These are phyloP conservation scores for Enoplosus armatus DNA, from an alignment of 2,797 vertebrate genomes.

Conservation along the genomic window DNA sequence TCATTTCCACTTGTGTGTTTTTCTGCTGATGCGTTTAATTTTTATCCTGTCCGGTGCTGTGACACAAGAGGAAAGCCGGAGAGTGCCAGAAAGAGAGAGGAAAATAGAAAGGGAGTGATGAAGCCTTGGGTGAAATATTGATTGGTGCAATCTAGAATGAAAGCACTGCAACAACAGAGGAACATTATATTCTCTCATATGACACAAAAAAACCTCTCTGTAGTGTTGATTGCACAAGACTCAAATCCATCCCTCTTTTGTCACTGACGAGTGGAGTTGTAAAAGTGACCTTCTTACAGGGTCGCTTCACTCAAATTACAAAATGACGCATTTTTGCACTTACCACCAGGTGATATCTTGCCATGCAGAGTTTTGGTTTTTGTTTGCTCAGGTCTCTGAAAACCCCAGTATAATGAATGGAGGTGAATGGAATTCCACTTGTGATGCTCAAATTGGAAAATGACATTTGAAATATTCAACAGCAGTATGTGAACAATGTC, in stretches of 20 bases:
- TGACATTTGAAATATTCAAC: not conserved
- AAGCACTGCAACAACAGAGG: constrained; percentile 51
- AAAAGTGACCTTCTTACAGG: not conserved
- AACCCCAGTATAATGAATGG: too few relatives aligned
- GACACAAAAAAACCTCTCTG: constrained; percentile 34
- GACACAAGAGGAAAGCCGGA: constrained; percentile 60
- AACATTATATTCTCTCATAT: constrained; percentile 32
- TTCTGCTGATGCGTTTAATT: constrained; percentile 82
- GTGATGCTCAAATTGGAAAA: not conserved
- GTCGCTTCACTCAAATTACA: not conserved
- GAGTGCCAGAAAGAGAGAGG: constrained; percentile 57
- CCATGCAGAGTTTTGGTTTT: not conserved
- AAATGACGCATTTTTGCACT: too few relatives aligned
- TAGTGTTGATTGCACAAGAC: constrained; percentile 17
- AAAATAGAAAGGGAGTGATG: constrained; percentile 62
- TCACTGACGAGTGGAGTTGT: not conserved
- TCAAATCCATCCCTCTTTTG: constrained; percentile 1
- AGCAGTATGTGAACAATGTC: not conserved
- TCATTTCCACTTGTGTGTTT: constrained; percentile 83
- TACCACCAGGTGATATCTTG: too few relatives aligned
- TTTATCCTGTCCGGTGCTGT: constrained; percentile 71
- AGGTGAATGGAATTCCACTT: not conserved
- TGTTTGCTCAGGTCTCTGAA: not conserved
- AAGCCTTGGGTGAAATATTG: constrained; percentile 71
- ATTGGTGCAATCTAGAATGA: constrained; percentile 52